Percentiles rank a stretch among this genome's conserved stretches.
These are phyloP conservation scores for Actinia tenebrosa DNA, from an alignment of 64 coral and sea anemone species.

Conservation along the genomic window DNA sequence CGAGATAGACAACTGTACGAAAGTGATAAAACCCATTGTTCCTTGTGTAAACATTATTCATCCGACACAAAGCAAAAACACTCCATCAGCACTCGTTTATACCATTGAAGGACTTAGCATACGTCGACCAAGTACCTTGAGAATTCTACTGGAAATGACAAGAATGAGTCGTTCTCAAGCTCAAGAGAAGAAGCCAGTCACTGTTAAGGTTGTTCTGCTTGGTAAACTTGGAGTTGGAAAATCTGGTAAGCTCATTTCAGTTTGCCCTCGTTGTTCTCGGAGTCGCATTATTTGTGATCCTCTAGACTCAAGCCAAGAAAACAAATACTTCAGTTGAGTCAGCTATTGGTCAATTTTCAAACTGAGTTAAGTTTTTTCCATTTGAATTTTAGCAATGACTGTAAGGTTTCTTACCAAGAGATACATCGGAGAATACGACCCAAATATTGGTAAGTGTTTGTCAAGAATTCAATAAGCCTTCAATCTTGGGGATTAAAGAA, in stretches of 20 bases:
- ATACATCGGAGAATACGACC: constrained; percentile 76
- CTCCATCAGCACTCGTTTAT: neutral
- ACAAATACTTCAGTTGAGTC: neutral
- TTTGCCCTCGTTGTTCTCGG: neutral
- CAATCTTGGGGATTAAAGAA: neutral
- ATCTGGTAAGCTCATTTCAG: constrained; percentile 36
- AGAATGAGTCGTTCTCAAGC: neutral
- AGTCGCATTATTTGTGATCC: neutral
- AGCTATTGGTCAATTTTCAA: neutral
- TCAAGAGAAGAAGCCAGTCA: constrained; percentile 12
- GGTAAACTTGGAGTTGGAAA: constrained; percentile 67
- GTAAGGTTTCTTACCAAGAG: constrained; percentile 75
- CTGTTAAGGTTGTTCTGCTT: constrained; percentile 45
- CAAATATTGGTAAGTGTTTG: constrained; percentile 33
- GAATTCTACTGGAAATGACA: neutral
- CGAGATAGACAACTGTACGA: constrained; percentile 19
- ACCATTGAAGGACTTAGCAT: neutral
- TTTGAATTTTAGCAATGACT: constrained; percentile 41
- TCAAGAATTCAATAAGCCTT: neutral
- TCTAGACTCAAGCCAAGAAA: neutral
- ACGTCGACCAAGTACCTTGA: neutral
- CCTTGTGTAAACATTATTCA: constrained; percentile 7
- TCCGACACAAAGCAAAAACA: constrained; percentile 22
- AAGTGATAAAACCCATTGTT: constrained; percentile 17
- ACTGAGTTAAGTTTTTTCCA: neutral